Percentiles rank a stretch among this genome's conserved stretches.
Evolutionary conservation across 2,113 vertebrate genomes (phyloP).

Genomic region (Malurus alboscapulatus): DNA sequence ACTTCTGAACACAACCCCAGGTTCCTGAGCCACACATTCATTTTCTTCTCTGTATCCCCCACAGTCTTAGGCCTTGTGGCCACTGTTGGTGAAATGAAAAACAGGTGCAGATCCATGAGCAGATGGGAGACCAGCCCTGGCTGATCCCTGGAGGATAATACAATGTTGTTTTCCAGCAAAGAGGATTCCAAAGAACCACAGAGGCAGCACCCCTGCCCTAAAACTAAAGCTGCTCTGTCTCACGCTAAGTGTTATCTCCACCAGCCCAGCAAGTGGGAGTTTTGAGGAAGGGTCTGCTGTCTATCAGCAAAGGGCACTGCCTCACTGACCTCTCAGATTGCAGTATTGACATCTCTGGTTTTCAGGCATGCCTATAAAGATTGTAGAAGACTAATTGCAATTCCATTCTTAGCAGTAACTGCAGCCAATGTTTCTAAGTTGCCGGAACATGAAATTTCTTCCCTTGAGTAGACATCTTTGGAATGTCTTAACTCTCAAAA

Average conservation of each 20-base stretch:
- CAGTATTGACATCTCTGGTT: slow-evolving; percentile 16
- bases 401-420: slow-evolving; percentile 27
- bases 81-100: slow-evolving; percentile 49
- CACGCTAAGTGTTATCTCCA: slow-evolving; percentile 3
- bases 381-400: slow-evolving; percentile 10
- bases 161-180: slow-evolving; percentile 25
- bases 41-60: background rate
- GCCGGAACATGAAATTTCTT: slow-evolving; percentile 48
- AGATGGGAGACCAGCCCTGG: slow-evolving; percentile 52
- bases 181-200: slow-evolving; percentile 48
- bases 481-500: slow-evolving; percentile 44
- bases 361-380: slow-evolving; percentile 20
- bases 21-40: background rate
- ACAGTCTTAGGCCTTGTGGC: slow-evolving; percentile 30
- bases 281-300: slow-evolving; percentile 14
- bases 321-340: background rate
- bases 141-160: slow-evolving; percentile 49
- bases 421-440: slow-evolving; percentile 9
- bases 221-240: slow-evolving; percentile 35
- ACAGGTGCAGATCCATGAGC: slow-evolving; percentile 51
- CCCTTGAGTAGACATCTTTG: slow-evolving; percentile 27
- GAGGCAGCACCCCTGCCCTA: slow-evolving; percentile 31
- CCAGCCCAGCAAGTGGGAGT: slow-evolving; percentile 1
- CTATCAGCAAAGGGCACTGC: slow-evolving; percentile 19
- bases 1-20: background rate